Percentiles rank a stretch among this genome's conserved stretches.
Evolutionary conservation across 2,888 invertebrate species (phyloP).

Genomic region (Lithophane ornitopus): DNA sequence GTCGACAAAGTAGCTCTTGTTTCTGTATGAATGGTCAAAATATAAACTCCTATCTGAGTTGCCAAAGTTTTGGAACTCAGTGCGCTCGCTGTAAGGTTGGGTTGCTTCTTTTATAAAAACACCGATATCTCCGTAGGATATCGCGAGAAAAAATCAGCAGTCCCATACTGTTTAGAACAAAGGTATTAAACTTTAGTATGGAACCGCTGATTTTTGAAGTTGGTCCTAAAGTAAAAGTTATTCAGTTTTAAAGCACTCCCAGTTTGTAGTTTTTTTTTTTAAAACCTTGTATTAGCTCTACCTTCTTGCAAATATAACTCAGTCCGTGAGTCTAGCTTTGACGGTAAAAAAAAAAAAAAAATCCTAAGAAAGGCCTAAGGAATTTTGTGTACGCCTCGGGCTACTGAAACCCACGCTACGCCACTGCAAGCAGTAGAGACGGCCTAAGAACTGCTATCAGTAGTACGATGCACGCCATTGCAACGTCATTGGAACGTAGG

Average conservation of each 20-base stretch:
- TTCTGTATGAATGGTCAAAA: neutral
- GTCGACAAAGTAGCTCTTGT: neutral
- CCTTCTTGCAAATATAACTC: neutral
- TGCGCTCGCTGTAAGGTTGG: neutral
- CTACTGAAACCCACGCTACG: neutral
- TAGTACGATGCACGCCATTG: neutral
- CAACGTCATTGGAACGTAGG: neutral
- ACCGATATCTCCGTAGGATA: too few relatives aligned
- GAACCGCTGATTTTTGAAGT: too few relatives aligned
- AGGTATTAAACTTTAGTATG: too few relatives aligned
- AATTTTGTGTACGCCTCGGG: neutral
- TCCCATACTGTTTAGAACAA: too few relatives aligned
- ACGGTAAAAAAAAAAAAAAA: too few relatives aligned
- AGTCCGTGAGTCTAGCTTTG: neutral
- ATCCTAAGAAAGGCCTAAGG: too few relatives aligned
- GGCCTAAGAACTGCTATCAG: slow-evolving; percentile 5
- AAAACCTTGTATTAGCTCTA: neutral
- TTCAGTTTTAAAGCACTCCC: too few relatives aligned
- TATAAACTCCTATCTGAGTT: neutral
- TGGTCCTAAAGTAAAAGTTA: too few relatives aligned
- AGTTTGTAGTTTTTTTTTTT: too few relatives aligned
- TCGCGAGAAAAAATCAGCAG: too few relatives aligned
- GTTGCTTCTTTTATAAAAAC: neutral
- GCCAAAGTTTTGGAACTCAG: neutral
- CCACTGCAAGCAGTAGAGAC: neutral